These are phyloP conservation scores for Bradypodion pumilum DNA, from an alignment of 2,797 vertebrate species.

Conservation along the genomic window DNA sequence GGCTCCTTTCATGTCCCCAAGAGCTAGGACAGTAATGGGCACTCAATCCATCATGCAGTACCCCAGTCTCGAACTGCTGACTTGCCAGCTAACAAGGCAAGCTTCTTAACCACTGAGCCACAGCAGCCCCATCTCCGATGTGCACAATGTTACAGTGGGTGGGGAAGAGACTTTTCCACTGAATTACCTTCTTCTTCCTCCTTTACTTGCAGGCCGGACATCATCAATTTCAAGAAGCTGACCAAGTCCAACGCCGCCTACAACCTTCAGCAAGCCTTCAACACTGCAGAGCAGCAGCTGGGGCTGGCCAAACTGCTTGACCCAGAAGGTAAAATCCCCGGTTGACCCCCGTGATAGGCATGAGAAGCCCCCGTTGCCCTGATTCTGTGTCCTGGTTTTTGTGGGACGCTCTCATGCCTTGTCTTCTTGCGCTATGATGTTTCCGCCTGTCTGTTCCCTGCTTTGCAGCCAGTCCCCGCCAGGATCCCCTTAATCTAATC, in stretches of 20 bases:
- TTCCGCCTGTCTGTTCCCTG: neutral
- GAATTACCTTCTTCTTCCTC: neutral
- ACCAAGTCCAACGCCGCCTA: conserved; percentile 93
- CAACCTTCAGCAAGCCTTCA: conserved; percentile 96
- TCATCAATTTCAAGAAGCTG: conserved; percentile 92
- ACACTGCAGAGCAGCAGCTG: conserved; percentile 89
- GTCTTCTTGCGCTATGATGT: neutral
- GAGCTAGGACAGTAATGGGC: no score
- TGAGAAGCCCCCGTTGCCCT: no score
- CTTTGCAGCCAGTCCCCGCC: no score
- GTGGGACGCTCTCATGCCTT: neutral
- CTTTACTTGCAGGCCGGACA: conserved; percentile 81
- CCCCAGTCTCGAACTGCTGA: no score
- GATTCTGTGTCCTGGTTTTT: neutral
- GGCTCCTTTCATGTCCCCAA: no score
- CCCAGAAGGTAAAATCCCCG: conserved; percentile 84
- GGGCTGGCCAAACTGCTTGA: conserved; percentile 95
- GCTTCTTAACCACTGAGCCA: no score
- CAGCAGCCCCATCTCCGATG: no score
- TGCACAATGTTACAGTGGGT: no score
- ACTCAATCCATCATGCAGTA: no score
- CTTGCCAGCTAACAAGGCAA: no score
- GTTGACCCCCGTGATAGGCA: accelerated
- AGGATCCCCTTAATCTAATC: neutral
- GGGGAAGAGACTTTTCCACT: neutral